Evolutionary conservation across 2,888 invertebrate genomes (phyloP).

Genomic region (Pyralis farinalis): DNA sequence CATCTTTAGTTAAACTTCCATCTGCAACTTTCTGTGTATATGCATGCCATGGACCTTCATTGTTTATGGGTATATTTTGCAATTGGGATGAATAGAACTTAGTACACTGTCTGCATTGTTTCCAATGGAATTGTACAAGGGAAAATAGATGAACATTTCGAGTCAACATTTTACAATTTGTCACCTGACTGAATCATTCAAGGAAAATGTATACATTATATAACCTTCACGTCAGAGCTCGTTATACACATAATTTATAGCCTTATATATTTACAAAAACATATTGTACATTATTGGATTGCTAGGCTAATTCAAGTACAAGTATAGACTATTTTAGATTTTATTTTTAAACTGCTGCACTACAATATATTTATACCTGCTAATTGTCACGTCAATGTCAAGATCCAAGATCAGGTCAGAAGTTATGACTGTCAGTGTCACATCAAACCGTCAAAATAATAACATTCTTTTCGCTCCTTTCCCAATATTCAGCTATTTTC

Average conservation of each 20-base stretch:
- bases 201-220: slow-evolving; percentile 38
- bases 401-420: too few relatives aligned
- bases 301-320: too few relatives aligned
- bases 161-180: slow-evolving; percentile 45
- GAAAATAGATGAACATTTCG: slow-evolving; percentile 40
- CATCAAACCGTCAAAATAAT: too few relatives aligned
- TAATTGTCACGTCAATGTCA: too few relatives aligned
- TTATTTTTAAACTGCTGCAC: too few relatives aligned
- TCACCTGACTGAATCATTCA: slow-evolving; percentile 30
- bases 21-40: slow-evolving; percentile 81
- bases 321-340: too few relatives aligned
- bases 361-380: too few relatives aligned
- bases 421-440: too few relatives aligned
- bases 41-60: slow-evolving; percentile 71
- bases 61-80: slow-evolving; percentile 29
- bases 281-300: too few relatives aligned
- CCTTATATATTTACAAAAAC: too few relatives aligned
- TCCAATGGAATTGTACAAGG: slow-evolving; percentile 46
- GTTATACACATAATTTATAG: not conserved
- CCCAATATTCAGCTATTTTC: too few relatives aligned
- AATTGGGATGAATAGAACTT: slow-evolving; percentile 53
- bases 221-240: slow-evolving; percentile 26
- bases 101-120: slow-evolving; percentile 49
- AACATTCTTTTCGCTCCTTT: too few relatives aligned
- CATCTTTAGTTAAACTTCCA: slow-evolving; percentile 84